These are phyloP conservation scores for Epinotia ramella DNA, from an alignment of 2,888 invertebrate species.

Conservation along the genomic window DNA sequence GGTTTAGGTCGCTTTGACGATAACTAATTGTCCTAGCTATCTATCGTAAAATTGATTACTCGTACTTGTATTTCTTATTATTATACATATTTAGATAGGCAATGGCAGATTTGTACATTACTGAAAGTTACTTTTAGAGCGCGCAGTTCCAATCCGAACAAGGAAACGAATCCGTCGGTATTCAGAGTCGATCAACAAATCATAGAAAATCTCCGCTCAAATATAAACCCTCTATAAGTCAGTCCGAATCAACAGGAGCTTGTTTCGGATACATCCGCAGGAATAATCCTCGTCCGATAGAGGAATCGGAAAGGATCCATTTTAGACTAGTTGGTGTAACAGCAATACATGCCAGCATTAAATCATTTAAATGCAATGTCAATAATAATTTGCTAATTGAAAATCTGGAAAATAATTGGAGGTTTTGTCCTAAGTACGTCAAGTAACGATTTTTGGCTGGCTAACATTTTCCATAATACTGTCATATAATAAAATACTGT, in stretches of 20 bases:
- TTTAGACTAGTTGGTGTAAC: neutral
- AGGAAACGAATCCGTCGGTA: constrained; percentile 6
- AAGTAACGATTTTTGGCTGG: too few relatives aligned
- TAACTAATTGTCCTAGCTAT: neutral
- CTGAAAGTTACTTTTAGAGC: neutral
- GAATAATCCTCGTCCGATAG: constrained; percentile 1
- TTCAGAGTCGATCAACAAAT: constrained; percentile 20
- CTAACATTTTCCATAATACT: too few relatives aligned
- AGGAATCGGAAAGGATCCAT: neutral
- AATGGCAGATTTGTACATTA: too few relatives aligned
- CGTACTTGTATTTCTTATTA: too few relatives aligned
- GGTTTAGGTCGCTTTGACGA: neutral
- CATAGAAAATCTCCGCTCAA: constrained; percentile 18
- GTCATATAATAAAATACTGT: too few relatives aligned
- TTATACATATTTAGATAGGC: too few relatives aligned
- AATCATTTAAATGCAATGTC: too few relatives aligned
- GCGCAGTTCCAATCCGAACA: neutral
- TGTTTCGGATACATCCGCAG: constrained; percentile 1
- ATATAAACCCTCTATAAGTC: constrained; percentile 10
- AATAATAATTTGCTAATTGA: too few relatives aligned
- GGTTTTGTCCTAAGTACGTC: too few relatives aligned
- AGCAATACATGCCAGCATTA: too few relatives aligned
- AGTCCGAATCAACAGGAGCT: constrained; percentile 15
- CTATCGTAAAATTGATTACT: neutral
- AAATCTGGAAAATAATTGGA: too few relatives aligned